phyloP scores from a whole-genome alignment of 2,113 vertebrate species.

The Brachypodius melanocephalos region DNA sequence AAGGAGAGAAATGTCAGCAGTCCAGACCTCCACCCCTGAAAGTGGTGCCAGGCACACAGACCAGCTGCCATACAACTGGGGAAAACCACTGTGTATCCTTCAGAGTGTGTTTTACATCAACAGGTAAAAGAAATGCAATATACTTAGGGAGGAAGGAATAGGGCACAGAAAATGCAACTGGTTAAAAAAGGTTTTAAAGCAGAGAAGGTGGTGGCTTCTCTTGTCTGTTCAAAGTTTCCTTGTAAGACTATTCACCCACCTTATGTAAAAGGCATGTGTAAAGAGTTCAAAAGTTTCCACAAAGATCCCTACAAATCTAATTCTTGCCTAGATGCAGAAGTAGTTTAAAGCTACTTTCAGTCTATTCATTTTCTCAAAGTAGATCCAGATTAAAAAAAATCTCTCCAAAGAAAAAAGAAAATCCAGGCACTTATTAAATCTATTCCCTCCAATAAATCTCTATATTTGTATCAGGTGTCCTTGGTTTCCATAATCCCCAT shows the following conservation, averaged over 20 bases:
- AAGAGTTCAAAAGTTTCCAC: background rate
- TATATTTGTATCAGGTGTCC: background rate
- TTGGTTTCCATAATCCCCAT: background rate
- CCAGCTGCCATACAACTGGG: rapidly evolving
- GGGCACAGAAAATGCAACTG: background rate
- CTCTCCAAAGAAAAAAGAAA: constrained; percentile 17
- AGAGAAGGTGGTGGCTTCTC: background rate
- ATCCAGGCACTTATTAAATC: background rate
- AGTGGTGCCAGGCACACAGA: background rate
- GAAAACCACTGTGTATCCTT: background rate
- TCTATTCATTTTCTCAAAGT: constrained; percentile 8
- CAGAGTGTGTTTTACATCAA: background rate
- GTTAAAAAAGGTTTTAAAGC: background rate
- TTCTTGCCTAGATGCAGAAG: background rate
- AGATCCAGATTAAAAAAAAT: constrained; percentile 37
- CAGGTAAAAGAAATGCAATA: background rate
- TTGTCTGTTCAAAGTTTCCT: background rate
- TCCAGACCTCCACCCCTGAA: background rate
- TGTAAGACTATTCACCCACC: background rate
- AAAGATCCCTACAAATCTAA: background rate
- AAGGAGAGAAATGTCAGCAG: background rate
- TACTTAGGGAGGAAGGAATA: background rate
- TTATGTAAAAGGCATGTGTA: background rate
- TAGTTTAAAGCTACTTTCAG: constrained; percentile 22
- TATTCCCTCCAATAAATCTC: background rate